Evolutionary conservation across 92 coral and sea anemone species (phyloP), one percentile per base, ranked within the genome.

Genomic region (Pocillopora grandis): DNA sequence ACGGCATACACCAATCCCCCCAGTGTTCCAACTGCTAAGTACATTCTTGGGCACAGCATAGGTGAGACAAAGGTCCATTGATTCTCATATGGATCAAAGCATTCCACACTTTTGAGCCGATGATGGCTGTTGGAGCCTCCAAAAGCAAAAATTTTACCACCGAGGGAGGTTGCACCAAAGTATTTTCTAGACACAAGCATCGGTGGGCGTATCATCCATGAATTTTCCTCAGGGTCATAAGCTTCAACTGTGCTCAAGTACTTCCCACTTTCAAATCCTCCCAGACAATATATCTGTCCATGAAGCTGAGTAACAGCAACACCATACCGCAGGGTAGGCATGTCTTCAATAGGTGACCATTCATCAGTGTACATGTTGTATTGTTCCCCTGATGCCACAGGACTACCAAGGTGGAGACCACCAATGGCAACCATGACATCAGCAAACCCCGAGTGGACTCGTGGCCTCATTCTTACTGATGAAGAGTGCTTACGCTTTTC

Each of bases 1-100:
- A 94, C 89, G 4, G 94, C 98, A 90, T 95, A 95, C 57, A 95
- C 57, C 15, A 95, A 83, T 12, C 98, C 98, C 8, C 97, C 98
- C 36, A 95, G 86, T 17, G 93, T 68, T 16, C 84, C 94, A 37
- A 92, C 94, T 62, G 96, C 98, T 76, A 90, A 91, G 82, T 95
- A 95, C 95, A 95, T 95, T 48, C 98, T 92, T 23, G 98, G 89
- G 18, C 84, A 79, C 15, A 80, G 74, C 98, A 95, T 93, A 19
- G 98, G 87, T 23, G 90, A 88, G 11, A 90, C 84, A 64, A 83
- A 77, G 8, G 87, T 78, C 98, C 98, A 95, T 42, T 80, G 48
- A 59, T 94, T 85, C 27, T 84, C 90, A 37, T 90, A 88, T 4
- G 95, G 94, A 80, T 95, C 98, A 88, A 83, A 95, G 75, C 92